phyloP scores from a whole-genome alignment of 2,113 vertebrate genomes.

The Myrmophylax atrothorax region DNA sequence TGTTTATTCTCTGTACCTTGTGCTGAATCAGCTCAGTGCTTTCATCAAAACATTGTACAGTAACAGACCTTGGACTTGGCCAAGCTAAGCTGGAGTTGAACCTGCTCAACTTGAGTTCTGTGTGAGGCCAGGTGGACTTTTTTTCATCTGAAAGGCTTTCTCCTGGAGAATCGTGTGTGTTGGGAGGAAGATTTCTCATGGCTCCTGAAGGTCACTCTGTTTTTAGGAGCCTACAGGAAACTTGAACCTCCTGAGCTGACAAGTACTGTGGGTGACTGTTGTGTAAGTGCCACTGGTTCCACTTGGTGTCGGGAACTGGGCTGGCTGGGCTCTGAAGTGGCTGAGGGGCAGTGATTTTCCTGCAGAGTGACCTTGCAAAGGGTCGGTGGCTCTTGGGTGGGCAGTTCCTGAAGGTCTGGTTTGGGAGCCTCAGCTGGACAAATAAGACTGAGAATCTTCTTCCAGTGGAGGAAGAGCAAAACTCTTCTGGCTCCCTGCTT shows the following conservation, averaged over 20 bases:
- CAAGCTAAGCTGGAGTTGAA: background rate
- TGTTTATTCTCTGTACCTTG: background rate
- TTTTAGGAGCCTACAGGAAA: background rate
- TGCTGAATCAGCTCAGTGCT: background rate
- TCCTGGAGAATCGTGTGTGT: background rate
- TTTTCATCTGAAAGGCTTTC: background rate
- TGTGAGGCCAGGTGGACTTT: background rate
- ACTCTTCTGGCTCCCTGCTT: background rate
- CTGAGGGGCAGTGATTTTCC: background rate
- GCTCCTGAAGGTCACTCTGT: fast-evolving
- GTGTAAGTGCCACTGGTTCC: background rate
- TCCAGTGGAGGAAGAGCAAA: background rate
- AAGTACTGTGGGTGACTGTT: background rate
- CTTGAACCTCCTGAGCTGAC: background rate
- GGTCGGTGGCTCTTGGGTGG: background rate
- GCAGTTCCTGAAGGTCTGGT: fast-evolving
- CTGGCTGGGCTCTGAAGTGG: background rate
- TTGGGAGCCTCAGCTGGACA: background rate
- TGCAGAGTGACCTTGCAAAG: background rate
- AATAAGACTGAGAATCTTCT: background rate
- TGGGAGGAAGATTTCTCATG: background rate
- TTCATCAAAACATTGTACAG: background rate
- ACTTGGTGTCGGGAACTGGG: background rate
- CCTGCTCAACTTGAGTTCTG: background rate
- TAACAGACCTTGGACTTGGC: background rate